Percentiles rank a stretch among this genome's conserved stretches.
Conservation (phyloP, 1,140 invertebrate species). For the Colletes latitarsis region DNA sequence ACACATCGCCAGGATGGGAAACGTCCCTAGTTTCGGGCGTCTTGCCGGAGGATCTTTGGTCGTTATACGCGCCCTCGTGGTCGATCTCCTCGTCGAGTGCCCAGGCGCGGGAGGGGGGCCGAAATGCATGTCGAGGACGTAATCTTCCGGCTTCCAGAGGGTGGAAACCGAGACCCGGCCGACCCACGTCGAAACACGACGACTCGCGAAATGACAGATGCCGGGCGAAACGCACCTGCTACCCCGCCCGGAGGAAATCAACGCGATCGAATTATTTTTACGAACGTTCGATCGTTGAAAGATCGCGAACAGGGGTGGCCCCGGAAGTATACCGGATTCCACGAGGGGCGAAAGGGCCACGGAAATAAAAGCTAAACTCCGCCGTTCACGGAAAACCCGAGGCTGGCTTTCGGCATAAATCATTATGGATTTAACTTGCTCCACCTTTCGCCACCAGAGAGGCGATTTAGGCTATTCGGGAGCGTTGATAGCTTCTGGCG, state of each 20-base stretch:
- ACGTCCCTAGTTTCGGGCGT: not conserved
- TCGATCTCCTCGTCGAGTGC: slow-evolving; percentile 5
- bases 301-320: not conserved
- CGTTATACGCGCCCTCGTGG: slow-evolving; percentile 35
- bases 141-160: slow-evolving; percentile 32
- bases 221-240: slow-evolving; percentile 36
- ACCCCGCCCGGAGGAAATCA: slow-evolving; percentile 30
- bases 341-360: not conserved
- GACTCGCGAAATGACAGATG: slow-evolving; percentile 47
- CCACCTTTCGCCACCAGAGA: not conserved
- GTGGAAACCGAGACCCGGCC: slow-evolving; percentile 21
- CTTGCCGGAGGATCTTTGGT: slow-evolving; percentile 9
- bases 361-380: slow-evolving; percentile 11
- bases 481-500: slow-evolving; percentile 2
- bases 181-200: slow-evolving; percentile 22
- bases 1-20: slow-evolving; percentile 24
- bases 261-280: slow-evolving; percentile 40
- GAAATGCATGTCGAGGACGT: slow-evolving; percentile 39
- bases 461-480: not conserved
- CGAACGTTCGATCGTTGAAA: slow-evolving; percentile 23
- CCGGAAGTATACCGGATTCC: slow-evolving; percentile 5
- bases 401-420: slow-evolving; percentile 22
- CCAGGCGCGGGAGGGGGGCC: not conserved
- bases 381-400: not conserved
- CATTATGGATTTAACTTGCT: slow-evolving; percentile 9